Evolutionary conservation across 2,888 invertebrate species (phyloP).

Genomic region (Melipona beecheii): DNA sequence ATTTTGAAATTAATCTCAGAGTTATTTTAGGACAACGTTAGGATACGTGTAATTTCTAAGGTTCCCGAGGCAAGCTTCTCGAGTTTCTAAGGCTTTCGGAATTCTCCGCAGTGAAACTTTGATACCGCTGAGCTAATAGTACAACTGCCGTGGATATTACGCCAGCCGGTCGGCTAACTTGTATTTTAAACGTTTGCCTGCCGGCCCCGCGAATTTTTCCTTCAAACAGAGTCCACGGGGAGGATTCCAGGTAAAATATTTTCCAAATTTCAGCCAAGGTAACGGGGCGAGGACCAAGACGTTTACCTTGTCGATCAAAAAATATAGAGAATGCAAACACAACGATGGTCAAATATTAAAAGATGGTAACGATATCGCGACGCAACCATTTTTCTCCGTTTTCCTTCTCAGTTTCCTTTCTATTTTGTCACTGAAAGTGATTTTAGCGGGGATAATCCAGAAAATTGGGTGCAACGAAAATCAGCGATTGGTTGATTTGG

Average conservation of each 20-base stretch:
- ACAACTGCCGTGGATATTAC: not conserved
- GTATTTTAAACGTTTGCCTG: not conserved
- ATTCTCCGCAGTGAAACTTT: conserved; percentile 9
- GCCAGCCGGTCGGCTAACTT: not conserved
- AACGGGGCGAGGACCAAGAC: not conserved
- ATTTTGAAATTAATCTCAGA: not conserved
- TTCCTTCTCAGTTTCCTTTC: not conserved
- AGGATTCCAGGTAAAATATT: not conserved
- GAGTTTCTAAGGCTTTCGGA: conserved; percentile 16
- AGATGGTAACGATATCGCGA: not conserved
- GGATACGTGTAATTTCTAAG: conserved; percentile 2
- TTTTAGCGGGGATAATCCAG: too few relatives aligned
- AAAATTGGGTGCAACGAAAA: too few relatives aligned
- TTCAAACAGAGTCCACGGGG: not conserved
- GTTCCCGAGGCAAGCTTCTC: not conserved
- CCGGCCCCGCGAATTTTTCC: not conserved
- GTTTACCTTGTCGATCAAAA: not conserved
- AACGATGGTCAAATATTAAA: not conserved
- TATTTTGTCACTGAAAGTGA: too few relatives aligned
- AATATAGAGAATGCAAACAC: not conserved
- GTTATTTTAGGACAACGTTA: conserved; percentile 6
- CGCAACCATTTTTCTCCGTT: not conserved
- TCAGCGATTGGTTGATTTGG: too few relatives aligned
- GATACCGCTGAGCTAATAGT: not conserved
- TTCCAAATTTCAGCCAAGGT: not conserved